Conservation (phyloP, 2,888 invertebrate genomes). For the Galeopsomyia nigrocyanea region DNA sequence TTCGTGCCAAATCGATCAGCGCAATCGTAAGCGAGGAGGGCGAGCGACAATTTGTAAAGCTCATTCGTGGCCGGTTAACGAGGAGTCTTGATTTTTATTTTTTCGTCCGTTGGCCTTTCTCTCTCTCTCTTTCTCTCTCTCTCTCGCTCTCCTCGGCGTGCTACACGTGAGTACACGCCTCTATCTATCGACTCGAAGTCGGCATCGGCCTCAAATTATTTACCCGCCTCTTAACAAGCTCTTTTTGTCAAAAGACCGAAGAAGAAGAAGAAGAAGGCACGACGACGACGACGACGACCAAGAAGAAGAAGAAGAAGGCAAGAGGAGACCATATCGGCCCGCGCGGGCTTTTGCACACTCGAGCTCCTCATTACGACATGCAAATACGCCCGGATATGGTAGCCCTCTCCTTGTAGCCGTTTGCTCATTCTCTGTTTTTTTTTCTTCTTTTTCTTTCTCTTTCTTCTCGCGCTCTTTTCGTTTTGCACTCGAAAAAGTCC, state of each 20-base stretch:
- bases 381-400: slow-evolving; percentile 55
- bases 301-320: slow-evolving; percentile 4
- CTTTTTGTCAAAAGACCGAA: slow-evolving; percentile 38
- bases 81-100: not conserved
- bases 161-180: not conserved
- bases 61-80: slow-evolving; percentile 10
- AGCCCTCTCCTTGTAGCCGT: not conserved
- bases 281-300: not conserved
- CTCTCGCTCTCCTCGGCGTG: not conserved
- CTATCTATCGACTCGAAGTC: not conserved
- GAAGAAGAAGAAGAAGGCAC: slow-evolving; percentile 2
- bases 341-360: not conserved
- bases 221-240: slow-evolving; percentile 38
- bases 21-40: too few relatives aligned
- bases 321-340: slow-evolving; percentile 11
- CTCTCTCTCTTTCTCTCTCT: not conserved
- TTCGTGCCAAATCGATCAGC: too few relatives aligned
- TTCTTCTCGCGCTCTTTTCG: slow-evolving; percentile 5
- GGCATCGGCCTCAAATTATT: slow-evolving; percentile 29
- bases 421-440: slow-evolving; percentile 32
- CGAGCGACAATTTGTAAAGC: slow-evolving; percentile 18
- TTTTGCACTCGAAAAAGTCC: slow-evolving; percentile 25
- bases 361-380: slow-evolving; percentile 56
- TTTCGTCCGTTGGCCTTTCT: not conserved
- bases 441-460: not conserved